These are phyloP conservation scores for Porites lutea DNA, from an alignment of 64 coral and sea anemone species.

Conservation along the genomic window DNA sequence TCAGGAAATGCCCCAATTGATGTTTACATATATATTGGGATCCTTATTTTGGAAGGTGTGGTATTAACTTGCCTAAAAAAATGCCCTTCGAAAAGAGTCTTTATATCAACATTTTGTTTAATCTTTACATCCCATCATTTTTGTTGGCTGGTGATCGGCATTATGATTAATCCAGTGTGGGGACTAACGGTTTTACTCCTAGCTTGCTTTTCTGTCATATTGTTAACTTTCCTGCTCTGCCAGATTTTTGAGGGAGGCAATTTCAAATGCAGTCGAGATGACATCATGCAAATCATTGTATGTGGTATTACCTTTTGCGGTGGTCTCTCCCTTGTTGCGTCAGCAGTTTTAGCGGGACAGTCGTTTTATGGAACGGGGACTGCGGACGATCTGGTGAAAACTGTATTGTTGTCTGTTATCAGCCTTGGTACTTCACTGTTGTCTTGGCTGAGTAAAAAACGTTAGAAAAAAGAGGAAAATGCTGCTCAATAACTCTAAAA, in stretches of 20 bases:
- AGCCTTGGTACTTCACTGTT: background rate
- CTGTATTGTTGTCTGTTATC: background rate
- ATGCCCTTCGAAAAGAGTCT: too few species aligned
- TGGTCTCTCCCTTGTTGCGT: background rate
- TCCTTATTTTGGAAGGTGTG: too few species aligned
- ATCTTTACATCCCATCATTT: background rate
- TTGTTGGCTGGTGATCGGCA: background rate
- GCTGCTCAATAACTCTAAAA: too few species aligned
- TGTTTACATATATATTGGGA: too few species aligned
- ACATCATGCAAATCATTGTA: background rate
- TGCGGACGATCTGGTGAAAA: background rate
- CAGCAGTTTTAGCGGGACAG: background rate
- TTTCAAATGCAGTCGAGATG: background rate
- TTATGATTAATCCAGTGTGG: slow-evolving; percentile 13
- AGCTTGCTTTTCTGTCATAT: background rate
- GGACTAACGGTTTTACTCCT: background rate
- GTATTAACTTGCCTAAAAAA: too few species aligned
- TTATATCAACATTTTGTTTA: background rate
- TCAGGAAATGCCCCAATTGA: too few species aligned
- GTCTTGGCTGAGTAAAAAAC: background rate
- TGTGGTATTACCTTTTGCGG: background rate
- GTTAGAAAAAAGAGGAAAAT: too few species aligned
- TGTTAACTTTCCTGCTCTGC: background rate
- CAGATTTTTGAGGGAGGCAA: background rate
- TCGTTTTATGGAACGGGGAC: background rate